Evolutionary conservation across 2,888 invertebrate genomes (phyloP), one percentile per base, ranked within the genome.

Genomic region (Drosophila buzzatii): DNA sequence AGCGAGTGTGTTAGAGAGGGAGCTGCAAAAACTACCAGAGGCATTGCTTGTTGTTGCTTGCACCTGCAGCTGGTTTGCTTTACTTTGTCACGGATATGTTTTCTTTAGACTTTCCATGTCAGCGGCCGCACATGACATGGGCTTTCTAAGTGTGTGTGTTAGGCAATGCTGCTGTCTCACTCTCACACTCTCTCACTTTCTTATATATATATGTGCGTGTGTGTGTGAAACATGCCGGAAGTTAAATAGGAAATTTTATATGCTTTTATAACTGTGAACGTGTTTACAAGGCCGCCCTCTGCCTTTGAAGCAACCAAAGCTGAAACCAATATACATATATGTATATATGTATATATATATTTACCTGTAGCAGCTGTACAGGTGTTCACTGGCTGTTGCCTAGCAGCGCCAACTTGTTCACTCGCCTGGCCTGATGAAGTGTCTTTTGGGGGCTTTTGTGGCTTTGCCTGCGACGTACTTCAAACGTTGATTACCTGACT

Each of bases 241-340:
- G 87, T 86, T 85, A 86, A 89, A 86, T 86, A 83, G 81, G 83
- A 89, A 90, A 87, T 87, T 89, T 85, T 79, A 87, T 90, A 90
- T 79, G 90, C 90, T 90, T 88, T 90, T 88, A 88, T 90, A 90
- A 74, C 81, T 90, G 90, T 73, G 87, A 81, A 79, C 88, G 85
- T 81, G 85, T 76, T 85, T 79, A 79, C 87, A 89, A 89, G 81
- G 79, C 60, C 68, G 63, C 62, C 61, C 31, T 57, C 27, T 52
- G 55, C 63, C 16, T 39, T 52, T 42, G 31, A 53, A 35, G 31
- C 70, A 64, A 47, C 53, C 64, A 60, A 65, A 65, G 41, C 74
- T 64, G 45, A 47, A 58, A 58, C 58, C 58, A 58, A 58, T 58
- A 45, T 58, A 35, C 61, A 52, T 31, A 47, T 27, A 27, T 47